These are phyloP conservation scores for Orthosia incerta DNA, from an alignment of 2,888 invertebrate species.

Conservation along the genomic window DNA sequence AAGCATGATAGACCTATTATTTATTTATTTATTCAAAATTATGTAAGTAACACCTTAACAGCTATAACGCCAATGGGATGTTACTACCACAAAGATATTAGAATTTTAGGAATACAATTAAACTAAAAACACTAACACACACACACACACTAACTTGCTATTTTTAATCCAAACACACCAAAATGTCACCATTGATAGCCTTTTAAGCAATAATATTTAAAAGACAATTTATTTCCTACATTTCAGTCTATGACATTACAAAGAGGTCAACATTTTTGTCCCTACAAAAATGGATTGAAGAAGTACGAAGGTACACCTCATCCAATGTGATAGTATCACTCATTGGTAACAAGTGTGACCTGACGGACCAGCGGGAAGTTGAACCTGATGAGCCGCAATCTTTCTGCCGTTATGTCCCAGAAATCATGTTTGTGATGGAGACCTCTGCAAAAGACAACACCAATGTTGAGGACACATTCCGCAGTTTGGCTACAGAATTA, in stretches of 20 bases:
- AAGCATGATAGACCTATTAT: too few species aligned
- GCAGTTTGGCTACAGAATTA: slow-evolving; percentile 96
- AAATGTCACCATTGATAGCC: too few species aligned
- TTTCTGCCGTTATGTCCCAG: slow-evolving; percentile 96
- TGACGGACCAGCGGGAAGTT: slow-evolving; percentile 95
- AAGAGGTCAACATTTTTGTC: slow-evolving; percentile 97
- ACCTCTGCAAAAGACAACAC: slow-evolving; percentile 98
- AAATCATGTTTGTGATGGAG: slow-evolving; percentile 96
- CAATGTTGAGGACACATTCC: slow-evolving; percentile 97
- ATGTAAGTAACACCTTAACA: too few species aligned
- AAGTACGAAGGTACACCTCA: slow-evolving; percentile 98
- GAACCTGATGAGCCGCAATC: slow-evolving; percentile 96
- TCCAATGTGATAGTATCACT: slow-evolving; percentile 97
- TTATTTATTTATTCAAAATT: too few species aligned
- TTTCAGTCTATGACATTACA: slow-evolving; percentile 97
- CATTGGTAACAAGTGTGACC: slow-evolving; percentile 98
- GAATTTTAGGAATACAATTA: too few species aligned
- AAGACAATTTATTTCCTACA: neutral
- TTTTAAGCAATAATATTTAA: too few species aligned
- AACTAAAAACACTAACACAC: too few species aligned
- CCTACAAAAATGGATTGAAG: slow-evolving; percentile 98
- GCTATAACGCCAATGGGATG: too few species aligned
- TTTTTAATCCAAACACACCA: neutral
- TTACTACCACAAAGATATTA: too few species aligned
- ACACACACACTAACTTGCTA: too few species aligned